These are phyloP conservation scores for Meghimatium bilineatum DNA, from an alignment of 2,888 invertebrate species.

Conservation along the genomic window DNA sequence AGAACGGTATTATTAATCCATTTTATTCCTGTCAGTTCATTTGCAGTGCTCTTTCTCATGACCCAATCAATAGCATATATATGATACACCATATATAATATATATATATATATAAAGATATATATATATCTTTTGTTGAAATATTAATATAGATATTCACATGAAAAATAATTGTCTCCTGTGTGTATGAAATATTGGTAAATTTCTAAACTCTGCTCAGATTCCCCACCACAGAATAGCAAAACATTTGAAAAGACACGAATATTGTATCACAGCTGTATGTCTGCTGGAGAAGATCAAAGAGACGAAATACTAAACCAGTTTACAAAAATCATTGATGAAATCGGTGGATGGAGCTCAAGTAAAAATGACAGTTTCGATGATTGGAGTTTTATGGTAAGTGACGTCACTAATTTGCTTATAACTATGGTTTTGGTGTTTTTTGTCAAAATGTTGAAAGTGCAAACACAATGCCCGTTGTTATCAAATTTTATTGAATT, in stretches of 20 bases:
- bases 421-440: neutral
- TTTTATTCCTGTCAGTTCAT: too few relatives aligned
- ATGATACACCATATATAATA: too few relatives aligned
- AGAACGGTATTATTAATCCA: too few relatives aligned
- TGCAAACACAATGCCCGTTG: neutral
- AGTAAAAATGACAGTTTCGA: slow-evolving; percentile 37
- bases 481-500: neutral
- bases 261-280: slow-evolving; percentile 65
- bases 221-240: slow-evolving; percentile 14
- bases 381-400: slow-evolving; percentile 45
- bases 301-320: slow-evolving; percentile 56
- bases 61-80: too few relatives aligned
- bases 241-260: slow-evolving; percentile 59
- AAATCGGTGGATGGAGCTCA: slow-evolving; percentile 58
- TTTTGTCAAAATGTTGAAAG: neutral
- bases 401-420: slow-evolving; percentile 1
- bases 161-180: too few relatives aligned
- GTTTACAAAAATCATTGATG: slow-evolving; percentile 56
- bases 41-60: too few relatives aligned
- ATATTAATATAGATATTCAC: too few relatives aligned
- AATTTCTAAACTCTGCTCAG: neutral
- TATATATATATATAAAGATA: too few relatives aligned
- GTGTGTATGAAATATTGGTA: too few relatives aligned
- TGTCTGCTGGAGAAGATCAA: slow-evolving; percentile 56
- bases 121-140: too few relatives aligned